Evolutionary conservation across 2,113 vertebrate species (phyloP).

Genomic region (Channa argus): DNA sequence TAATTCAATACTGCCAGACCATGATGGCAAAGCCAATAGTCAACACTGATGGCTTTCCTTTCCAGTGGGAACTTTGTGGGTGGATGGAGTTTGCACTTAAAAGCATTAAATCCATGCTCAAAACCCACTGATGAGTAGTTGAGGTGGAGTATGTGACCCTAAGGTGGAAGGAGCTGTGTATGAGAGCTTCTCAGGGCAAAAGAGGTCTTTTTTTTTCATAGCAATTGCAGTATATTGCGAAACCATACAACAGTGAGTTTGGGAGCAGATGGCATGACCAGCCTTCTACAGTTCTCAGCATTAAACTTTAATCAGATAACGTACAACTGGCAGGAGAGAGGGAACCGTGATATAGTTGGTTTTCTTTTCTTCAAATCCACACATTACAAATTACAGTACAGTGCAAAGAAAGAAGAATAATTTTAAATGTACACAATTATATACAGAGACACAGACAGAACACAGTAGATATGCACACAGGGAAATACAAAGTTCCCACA

Average conservation of each 20-base stretch:
- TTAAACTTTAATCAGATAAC: conserved; percentile 34
- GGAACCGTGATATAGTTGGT: background rate
- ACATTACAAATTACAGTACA: background rate
- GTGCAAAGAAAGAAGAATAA: no score
- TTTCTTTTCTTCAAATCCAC: background rate
- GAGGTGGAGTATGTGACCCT: conserved; percentile 30
- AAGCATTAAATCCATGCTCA: conserved; percentile 62
- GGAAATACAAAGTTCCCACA: background rate
- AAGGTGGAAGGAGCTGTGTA: conserved; percentile 5
- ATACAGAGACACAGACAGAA: background rate
- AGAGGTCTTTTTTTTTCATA: conserved; percentile 22
- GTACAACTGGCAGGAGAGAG: conserved; percentile 1
- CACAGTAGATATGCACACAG: background rate
- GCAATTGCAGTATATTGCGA: conserved; percentile 1
- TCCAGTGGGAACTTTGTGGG: conserved; percentile 55
- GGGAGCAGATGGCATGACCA: background rate
- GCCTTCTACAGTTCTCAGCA: conserved; percentile 7
- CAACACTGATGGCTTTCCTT: conserved; percentile 66
- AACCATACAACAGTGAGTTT: background rate
- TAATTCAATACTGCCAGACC: conserved; percentile 65
- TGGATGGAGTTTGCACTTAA: conserved; percentile 60
- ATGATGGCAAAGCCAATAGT: conserved; percentile 53
- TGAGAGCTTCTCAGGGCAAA: conserved; percentile 11
- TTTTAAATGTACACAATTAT: no score
- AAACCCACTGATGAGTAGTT: conserved; percentile 58